Percentiles rank a stretch among this genome's conserved stretches.
phyloP scores from a whole-genome alignment of 35 echinoderm and acorn worm species.

The Lytechinus variegatus region DNA sequence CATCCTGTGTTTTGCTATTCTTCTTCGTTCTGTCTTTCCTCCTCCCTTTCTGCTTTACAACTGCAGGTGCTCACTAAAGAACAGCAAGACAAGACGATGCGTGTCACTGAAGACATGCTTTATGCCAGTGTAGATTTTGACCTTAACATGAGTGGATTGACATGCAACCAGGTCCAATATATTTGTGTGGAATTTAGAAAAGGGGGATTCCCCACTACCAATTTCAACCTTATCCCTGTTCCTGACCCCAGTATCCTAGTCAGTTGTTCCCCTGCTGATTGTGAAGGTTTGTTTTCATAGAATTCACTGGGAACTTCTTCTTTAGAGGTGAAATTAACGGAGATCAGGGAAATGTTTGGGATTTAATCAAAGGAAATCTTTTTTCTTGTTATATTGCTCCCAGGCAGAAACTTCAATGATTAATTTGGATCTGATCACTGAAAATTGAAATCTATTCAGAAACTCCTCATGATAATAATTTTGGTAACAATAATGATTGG shows the following conservation, averaged over 20 bases:
- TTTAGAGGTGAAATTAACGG: too few relatives aligned
- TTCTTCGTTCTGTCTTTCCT: not conserved
- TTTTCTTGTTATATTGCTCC: too few relatives aligned
- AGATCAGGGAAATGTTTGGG: not conserved
- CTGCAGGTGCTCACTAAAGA: constrained; percentile 63
- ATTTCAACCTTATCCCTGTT: constrained; percentile 54
- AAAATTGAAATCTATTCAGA: too few relatives aligned
- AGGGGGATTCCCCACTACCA: constrained; percentile 58
- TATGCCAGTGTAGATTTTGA: constrained; percentile 73
- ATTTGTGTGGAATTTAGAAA: constrained; percentile 81
- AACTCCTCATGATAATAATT: too few relatives aligned
- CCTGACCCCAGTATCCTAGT: constrained; percentile 64
- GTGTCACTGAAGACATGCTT: constrained; percentile 60
- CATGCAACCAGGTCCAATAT: constrained; percentile 72
- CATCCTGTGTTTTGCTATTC: too few relatives aligned
- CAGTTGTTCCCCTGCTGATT: constrained; percentile 53
- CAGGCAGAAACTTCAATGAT: too few relatives aligned
- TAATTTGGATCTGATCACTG: too few relatives aligned
- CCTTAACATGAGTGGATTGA: constrained; percentile 70
- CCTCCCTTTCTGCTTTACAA: constrained; percentile 16
- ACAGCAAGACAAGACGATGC: constrained; percentile 61
- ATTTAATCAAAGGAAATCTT: not conserved
- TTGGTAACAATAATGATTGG: too few relatives aligned
- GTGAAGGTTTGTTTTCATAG: constrained; percentile 57
- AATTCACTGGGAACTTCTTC: not conserved